Conservation (phyloP, 2,888 invertebrate genomes). For the Parnassius smintheus region DNA sequence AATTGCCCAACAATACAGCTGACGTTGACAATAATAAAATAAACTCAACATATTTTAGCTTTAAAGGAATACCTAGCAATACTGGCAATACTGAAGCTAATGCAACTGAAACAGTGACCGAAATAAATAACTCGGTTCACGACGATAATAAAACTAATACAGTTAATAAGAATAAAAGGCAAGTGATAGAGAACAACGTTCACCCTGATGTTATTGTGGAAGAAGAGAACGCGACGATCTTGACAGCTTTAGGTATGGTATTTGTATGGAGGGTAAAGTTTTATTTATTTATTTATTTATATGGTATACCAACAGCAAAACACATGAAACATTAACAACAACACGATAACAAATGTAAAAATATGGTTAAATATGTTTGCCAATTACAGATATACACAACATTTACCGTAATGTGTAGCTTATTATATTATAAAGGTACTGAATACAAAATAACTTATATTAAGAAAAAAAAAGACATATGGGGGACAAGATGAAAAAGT, state of each 20-base stretch:
- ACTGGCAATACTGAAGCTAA: slow-evolving; percentile 6
- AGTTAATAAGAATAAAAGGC: slow-evolving; percentile 38
- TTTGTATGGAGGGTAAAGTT: too few relatives aligned
- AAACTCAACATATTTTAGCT: slow-evolving; percentile 11
- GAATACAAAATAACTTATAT: too few relatives aligned
- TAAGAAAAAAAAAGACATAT: too few relatives aligned
- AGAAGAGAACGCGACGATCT: slow-evolving; percentile 39
- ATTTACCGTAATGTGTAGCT: too few relatives aligned
- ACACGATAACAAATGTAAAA: too few relatives aligned
- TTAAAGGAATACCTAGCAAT: slow-evolving; percentile 18
- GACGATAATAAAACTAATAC: slow-evolving; percentile 29
- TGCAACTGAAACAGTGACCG: slow-evolving; percentile 36
- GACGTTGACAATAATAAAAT: slow-evolving; percentile 9
- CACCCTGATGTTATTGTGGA: slow-evolving; percentile 30
- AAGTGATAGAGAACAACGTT: slow-evolving; percentile 37
- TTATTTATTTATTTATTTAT: too few relatives aligned
- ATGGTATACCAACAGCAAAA: too few relatives aligned
- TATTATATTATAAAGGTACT: too few relatives aligned
- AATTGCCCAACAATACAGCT: slow-evolving; percentile 36
- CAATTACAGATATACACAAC: too few relatives aligned
- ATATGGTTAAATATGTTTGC: too few relatives aligned
- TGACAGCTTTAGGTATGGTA: slow-evolving; percentile 47
- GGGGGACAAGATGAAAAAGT: too few relatives aligned
- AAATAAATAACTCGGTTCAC: slow-evolving; percentile 35
- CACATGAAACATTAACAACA: too few relatives aligned